Percentiles rank a stretch among this genome's conserved stretches.
Conservation (phyloP, 2,888 invertebrate species). For the Tipula vernalis region DNA sequence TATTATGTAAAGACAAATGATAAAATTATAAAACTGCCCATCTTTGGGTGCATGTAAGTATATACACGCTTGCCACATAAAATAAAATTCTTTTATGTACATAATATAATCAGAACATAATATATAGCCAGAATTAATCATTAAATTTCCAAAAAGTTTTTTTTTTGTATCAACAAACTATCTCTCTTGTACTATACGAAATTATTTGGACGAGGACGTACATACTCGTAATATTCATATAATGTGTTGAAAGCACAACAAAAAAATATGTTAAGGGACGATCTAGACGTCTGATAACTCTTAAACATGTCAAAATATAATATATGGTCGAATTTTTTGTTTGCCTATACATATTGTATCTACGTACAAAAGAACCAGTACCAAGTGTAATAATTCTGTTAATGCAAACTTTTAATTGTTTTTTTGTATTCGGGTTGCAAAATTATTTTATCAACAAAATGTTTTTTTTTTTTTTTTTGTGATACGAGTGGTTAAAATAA, state of each 20-base stretch:
- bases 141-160: not conserved
- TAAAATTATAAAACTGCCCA: not conserved
- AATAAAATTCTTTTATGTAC: not conserved
- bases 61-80: not conserved
- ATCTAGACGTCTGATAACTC: not conserved
- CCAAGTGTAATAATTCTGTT: not conserved
- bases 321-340: not conserved
- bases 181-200: not conserved
- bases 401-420: not conserved
- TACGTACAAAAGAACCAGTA: not conserved
- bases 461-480: not conserved
- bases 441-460: not conserved
- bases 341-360: not conserved
- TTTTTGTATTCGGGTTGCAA: not conserved
- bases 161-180: not conserved
- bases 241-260: not conserved
- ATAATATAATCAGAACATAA: not conserved
- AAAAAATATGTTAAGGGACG: not conserved
- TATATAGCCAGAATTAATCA: not conserved
- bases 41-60: not conserved
- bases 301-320: not conserved
- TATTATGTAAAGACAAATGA: not conserved
- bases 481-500: not conserved
- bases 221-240: no score
- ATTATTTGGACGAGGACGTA: not conserved